Evolutionary conservation across 64 coral and sea anemone species (phyloP), one percentile per base, ranked within the genome.

Genomic region (Montipora foliosa): DNA sequence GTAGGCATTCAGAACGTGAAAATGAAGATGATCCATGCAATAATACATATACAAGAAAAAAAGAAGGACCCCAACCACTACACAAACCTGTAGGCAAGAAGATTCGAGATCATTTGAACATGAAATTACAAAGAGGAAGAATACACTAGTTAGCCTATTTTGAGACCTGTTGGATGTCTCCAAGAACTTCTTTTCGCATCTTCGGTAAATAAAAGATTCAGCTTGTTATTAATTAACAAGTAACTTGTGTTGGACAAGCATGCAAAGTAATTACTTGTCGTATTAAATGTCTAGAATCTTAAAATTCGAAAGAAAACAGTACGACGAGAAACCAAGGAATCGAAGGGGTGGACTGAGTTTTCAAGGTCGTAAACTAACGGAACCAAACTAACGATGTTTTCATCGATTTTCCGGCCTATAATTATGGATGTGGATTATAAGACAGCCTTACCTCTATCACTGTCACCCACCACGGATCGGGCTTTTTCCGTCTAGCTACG

Each of bases 11-110:
- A 94, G 82, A 9, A 99, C 97, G 74, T 99, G 97, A 66, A 99
- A 99, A 72, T 99, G 97, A 12, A 99, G 95, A 84, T 99, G 82
- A 64, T 99, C 97, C 68, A 99, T 99, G 13, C 94, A 99, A 37
- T 90, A 99, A 75, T 99, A 99, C 97, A 99, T 99, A 53, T 99
- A 99, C 9, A 99, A 49, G 64, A 99, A 99, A 77, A 99, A 99
- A 74, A 99, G 69, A 37, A 99, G 67, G 14, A 99, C 97, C 62
- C 94, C 94, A n/a, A 96, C 60, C 1, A 99, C 97, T 11, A 99
- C 94, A 16, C 89, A 61, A 13, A 99, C 89, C 97, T 99, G 74
- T 5, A 87, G 61, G 79, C 44, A 79, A 14, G 57, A 44, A 55
- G 10, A 71, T 4, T 71, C 21, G 8, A 24, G 68, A 21, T 71